Conservation (phyloP, 2,797 vertebrate species). For the Sebastes hubbsi region DNA sequence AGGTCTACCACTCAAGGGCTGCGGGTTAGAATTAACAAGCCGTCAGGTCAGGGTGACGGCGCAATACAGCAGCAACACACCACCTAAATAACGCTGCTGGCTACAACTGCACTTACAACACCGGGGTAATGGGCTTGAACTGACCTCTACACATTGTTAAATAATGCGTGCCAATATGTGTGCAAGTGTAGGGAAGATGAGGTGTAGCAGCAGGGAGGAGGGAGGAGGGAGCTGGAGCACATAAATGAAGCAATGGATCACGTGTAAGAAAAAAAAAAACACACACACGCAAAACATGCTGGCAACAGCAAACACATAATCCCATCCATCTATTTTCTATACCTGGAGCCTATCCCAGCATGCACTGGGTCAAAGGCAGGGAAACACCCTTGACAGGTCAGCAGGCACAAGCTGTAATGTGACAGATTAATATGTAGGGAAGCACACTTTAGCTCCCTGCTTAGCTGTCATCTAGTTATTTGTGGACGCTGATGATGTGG, state of each 20-base stretch:
- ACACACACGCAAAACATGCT: background rate
- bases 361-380: background rate
- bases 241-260: slow-evolving; percentile 24
- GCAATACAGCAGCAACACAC: background rate
- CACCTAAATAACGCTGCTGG: background rate
- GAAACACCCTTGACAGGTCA: background rate
- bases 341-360: slow-evolving; percentile 14
- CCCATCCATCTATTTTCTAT: background rate
- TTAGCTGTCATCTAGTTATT: background rate
- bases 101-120: background rate
- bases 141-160: background rate
- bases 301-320: background rate
- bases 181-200: background rate
- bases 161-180: background rate
- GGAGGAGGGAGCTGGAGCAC: background rate
- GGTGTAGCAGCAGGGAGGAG: background rate
- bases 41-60: slow-evolving; percentile 10
- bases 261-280: background rate
- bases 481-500: background rate
- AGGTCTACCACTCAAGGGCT: background rate
- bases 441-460: background rate
- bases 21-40: slow-evolving; percentile 26
- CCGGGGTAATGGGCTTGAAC: slow-evolving; percentile 14
- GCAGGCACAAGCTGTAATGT: background rate
- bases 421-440: background rate